Conservation (phyloP, 2,888 invertebrate genomes). For the Thera obeliscata region DNA sequence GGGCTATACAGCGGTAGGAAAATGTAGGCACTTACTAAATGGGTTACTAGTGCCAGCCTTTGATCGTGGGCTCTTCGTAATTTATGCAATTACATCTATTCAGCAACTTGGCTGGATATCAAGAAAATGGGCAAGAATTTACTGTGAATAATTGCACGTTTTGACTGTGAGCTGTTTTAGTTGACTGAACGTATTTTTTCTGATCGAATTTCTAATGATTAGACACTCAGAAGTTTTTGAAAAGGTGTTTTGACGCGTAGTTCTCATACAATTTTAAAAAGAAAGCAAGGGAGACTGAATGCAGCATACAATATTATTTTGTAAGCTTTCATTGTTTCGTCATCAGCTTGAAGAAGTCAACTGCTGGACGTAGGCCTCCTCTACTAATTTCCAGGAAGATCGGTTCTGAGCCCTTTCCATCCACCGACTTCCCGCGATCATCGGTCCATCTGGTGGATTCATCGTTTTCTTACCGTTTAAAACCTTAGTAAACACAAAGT, state of each 20-base stretch:
- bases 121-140: slow-evolving; percentile 49
- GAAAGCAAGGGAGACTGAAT: background rate
- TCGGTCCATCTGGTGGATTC: no score
- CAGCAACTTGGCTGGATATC: slow-evolving; percentile 55
- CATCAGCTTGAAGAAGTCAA: no score
- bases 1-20: slow-evolving; percentile 42
- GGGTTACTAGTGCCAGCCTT: slow-evolving; percentile 44
- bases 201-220: background rate
- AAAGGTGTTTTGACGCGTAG: background rate
- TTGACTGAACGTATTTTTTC: background rate
- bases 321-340: no score
- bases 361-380: no score
- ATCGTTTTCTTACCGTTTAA: no score
- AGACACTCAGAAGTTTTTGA: background rate
- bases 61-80: slow-evolving; percentile 60
- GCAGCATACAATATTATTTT: no score
- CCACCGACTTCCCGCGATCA: no score
- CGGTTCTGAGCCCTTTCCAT: no score
- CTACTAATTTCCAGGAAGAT: no score
- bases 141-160: slow-evolving; percentile 18
- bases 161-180: slow-evolving; percentile 14
- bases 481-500: slow-evolving; percentile 1
- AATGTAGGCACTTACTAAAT: slow-evolving; percentile 43
- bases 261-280: background rate
- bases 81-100: slow-evolving; percentile 65